Evolutionary conservation across 2,113 vertebrate species (phyloP).

Genomic region (Macquaria australasica): DNA sequence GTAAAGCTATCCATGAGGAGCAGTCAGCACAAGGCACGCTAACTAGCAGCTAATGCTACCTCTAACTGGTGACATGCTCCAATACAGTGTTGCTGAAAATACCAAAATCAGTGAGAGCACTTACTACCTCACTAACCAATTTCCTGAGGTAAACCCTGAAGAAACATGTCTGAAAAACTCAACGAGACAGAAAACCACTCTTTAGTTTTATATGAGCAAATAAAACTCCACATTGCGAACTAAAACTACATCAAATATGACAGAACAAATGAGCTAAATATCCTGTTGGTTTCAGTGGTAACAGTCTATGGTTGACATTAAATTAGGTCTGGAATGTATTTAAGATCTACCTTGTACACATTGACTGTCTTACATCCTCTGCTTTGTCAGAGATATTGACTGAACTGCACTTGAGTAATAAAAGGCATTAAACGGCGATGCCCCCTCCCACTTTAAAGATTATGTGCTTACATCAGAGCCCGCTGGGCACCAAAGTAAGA

Average conservation of each 20-base stretch:
- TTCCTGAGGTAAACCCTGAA: not conserved
- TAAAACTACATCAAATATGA: not conserved
- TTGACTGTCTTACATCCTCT: slow-evolving; percentile 50
- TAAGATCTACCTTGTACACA: slow-evolving; percentile 34
- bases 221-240: slow-evolving; percentile 3
- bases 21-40: not conserved
- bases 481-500: slow-evolving; percentile 64
- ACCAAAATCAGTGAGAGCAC: not conserved
- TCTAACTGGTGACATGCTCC: not conserved
- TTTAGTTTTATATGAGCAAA: not conserved
- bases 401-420: slow-evolving; percentile 68
- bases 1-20: not conserved
- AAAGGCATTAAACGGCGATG: slow-evolving; percentile 72
- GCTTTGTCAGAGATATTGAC: slow-evolving; percentile 62
- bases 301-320: not conserved
- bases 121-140: not conserved
- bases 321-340: slow-evolving; percentile 29
- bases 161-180: not conserved
- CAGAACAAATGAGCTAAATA: not conserved
- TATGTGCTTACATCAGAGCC: slow-evolving; percentile 74
- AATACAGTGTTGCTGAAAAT: not conserved
- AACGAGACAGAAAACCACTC: not conserved
- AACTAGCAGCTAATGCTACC: not conserved
- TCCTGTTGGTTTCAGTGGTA: slow-evolving; percentile 9
- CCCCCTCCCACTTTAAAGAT: slow-evolving; percentile 76